Conservation (phyloP, 2,888 invertebrate species). For the Lathronympha strigana region DNA sequence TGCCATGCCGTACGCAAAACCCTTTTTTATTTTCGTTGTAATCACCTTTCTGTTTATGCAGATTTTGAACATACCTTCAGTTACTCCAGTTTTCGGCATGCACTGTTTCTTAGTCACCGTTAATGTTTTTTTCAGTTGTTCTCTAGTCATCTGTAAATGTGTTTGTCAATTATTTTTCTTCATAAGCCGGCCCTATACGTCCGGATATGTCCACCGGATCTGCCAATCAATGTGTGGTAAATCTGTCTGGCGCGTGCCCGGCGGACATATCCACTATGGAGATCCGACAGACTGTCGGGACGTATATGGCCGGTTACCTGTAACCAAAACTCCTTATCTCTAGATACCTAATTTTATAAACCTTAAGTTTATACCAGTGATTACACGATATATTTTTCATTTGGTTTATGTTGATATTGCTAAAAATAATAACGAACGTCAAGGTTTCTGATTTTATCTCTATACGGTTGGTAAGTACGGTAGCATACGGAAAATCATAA, state of each 20-base stretch:
- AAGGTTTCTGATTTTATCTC: slow-evolving; percentile 4
- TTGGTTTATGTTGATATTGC: neutral
- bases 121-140: slow-evolving; percentile 85
- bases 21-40: too few relatives aligned
- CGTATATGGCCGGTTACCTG: too few relatives aligned
- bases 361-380: neutral
- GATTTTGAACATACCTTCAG: slow-evolving; percentile 69
- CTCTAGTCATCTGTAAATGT: slow-evolving; percentile 66
- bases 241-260: too few relatives aligned
- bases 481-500: neutral
- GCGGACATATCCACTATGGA: too few relatives aligned
- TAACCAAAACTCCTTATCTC: neutral
- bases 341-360: neutral
- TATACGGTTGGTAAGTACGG: too few relatives aligned
- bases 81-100: slow-evolving; percentile 81
- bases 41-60: too few relatives aligned
- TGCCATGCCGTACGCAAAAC: too few relatives aligned
- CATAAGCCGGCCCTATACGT: too few relatives aligned
- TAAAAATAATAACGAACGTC: neutral
- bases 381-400: neutral
- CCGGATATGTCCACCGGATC: too few relatives aligned
- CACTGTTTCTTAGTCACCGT: slow-evolving; percentile 85
- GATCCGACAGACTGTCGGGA: too few relatives aligned
- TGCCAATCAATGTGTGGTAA: too few relatives aligned
- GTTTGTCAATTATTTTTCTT: slow-evolving; percentile 32